Base-by-base conservation (phyloP, 1,140 invertebrate species). In the Andrena cerasifolii region DNA sequence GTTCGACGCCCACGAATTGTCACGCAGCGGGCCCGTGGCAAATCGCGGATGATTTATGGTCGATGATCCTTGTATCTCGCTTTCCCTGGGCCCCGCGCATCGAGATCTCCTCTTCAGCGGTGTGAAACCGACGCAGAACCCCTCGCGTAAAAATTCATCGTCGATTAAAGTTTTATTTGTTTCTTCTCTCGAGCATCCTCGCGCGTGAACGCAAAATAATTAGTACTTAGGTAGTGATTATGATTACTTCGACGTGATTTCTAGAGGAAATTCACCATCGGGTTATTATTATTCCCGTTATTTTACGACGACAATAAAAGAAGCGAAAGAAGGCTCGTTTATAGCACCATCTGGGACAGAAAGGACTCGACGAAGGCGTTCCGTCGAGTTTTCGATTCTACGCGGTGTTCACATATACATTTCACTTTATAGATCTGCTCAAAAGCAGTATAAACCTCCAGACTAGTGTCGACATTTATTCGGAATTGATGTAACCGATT, bases 81-180 rank as follows among this genome's bases (percentile, higher is more conserved):
- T 63, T 45, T 78, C 71, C 71, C 33, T 7, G 28, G 45, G 12
- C 4, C 24, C 26, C 43, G 36, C 43, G n/a, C 51, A n/a, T 76
- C 24, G 26, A 24, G 18, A 43, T 73, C 56, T 45, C 68, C 16
- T 43, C 16, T 24, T 21, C 51, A 18, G 21, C 51, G 31, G 16
- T 31, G 36, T 53, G 68, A 61, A 33, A 59, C n/a, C 24, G 40
- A 51, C 1, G 18, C 10, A 4, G 18, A 10, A 18, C 10, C 47
- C 28, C 18, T 10, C 4, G 8, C 2, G 24, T 0, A 51, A 51
- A 31, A 28, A 6, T 65, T 54, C 1, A n/a, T 45, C 3, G 26
- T 3, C 14, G 26, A 66, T n/a, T 24, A 56, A 43, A 56, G 51
- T 33, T 31, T 10, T 26, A 18, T 36, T 16, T n/a, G 33, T 33